Evolutionary conservation across 2,888 invertebrate genomes (phyloP).

Genomic region (Rhamnusium bicolor): DNA sequence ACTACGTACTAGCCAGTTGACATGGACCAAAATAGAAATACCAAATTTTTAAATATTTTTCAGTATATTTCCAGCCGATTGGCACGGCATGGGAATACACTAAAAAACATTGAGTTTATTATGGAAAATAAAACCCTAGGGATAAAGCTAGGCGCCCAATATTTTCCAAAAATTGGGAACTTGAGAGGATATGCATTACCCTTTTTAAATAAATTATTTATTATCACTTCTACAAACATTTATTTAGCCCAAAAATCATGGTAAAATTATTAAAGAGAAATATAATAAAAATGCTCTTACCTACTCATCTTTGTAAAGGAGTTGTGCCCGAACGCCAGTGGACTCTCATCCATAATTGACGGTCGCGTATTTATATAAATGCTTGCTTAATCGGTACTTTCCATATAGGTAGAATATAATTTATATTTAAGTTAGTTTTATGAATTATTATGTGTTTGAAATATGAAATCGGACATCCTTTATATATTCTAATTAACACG

Average conservation of each 20-base stretch:
- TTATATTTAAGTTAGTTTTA: no score
- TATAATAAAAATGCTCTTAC: neutral
- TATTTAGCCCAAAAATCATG: neutral
- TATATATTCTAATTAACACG: no score
- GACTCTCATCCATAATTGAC: neutral
- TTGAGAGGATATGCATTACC: neutral
- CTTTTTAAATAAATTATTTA: neutral
- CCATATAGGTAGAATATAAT: slow-evolving; percentile 1
- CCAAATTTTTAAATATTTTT: no score
- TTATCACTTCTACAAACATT: neutral
- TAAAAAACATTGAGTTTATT: no score
- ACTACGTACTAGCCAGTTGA: no score
- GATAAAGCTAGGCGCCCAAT: no score
- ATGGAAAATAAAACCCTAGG: no score
- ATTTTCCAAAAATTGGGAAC: neutral
- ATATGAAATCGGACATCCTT: no score
- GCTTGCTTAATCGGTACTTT: neutral
- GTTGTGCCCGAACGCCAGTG: neutral
- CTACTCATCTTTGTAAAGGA: neutral
- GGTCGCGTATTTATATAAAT: neutral
- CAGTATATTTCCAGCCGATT: no score
- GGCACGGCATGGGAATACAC: no score
- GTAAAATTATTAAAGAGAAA: neutral
- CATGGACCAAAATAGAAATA: no score
- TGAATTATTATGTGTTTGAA: no score